phyloP scores from a whole-genome alignment of 2,888 invertebrate genomes.

The Aelia acuminata region DNA sequence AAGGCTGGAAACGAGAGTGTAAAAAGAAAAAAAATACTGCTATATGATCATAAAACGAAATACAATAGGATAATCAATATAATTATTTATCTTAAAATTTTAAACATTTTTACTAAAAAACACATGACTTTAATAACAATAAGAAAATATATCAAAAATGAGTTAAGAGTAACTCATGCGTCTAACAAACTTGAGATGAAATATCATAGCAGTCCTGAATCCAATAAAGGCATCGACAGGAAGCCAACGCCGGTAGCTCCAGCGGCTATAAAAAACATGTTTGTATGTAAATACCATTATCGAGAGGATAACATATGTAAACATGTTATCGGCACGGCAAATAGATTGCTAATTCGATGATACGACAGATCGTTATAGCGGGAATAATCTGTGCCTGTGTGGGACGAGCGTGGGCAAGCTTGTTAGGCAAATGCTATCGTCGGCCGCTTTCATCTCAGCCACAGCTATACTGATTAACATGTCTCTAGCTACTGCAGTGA shows the following conservation, averaged over 20 bases:
- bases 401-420: constrained; percentile 24
- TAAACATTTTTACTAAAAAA: too few relatives aligned
- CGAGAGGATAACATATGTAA: constrained; percentile 12
- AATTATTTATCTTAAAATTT: too few relatives aligned
- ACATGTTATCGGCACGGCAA: constrained; percentile 32
- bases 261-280: background rate
- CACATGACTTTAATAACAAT: too few relatives aligned
- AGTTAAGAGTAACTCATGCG: too few relatives aligned
- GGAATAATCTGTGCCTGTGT: constrained; percentile 4
- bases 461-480: constrained; percentile 3
- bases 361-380: constrained; percentile 2
- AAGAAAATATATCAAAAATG: too few relatives aligned
- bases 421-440: constrained; percentile 1
- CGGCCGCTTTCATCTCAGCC: constrained; percentile 37
- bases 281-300: constrained; percentile 5
- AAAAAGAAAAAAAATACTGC: too few relatives aligned
- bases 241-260: background rate
- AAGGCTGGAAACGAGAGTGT: too few relatives aligned
- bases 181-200: too few relatives aligned
- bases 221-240: background rate
- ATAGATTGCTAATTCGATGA: constrained; percentile 32
- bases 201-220: background rate
- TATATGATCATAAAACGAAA: too few relatives aligned
- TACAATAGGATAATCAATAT: too few relatives aligned
- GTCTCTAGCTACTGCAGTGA: background rate